Evolutionary conservation across 2,888 invertebrate genomes (phyloP), one percentile per base, ranked within the genome.

Genomic region (Leucoptera coffeella): DNA sequence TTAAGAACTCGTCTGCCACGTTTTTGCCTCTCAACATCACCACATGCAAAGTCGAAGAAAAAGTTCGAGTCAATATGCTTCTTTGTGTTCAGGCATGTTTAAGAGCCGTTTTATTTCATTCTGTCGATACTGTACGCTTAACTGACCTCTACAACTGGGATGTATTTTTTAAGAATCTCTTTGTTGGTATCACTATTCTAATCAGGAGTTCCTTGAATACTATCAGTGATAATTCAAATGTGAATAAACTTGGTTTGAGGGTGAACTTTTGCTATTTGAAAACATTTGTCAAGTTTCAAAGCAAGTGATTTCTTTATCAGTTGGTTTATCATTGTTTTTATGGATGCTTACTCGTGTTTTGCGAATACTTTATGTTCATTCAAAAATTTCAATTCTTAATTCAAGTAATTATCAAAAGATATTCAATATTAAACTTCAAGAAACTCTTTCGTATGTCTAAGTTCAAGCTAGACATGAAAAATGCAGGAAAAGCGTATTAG

Each of bases 401-500:
- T n/a, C n/a, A n/a, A n/a, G n/a, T n/a, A n/a, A n/a, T n/a, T n/a
- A n/a, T n/a, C n/a, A n/a, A n/a, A n/a, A n/a, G n/a, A n/a, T n/a
- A n/a, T n/a, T n/a, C n/a, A n/a, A n/a, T n/a, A n/a, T n/a, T n/a
- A n/a, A n/a, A n/a, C n/a, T n/a, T n/a, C n/a, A n/a, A n/a, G n/a
- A n/a, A n/a, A n/a, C n/a, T n/a, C n/a, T n/a, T n/a, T n/a, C n/a
- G n/a, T n/a, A n/a, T n/a, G n/a, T n/a, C n/a, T n/a, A n/a, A n/a
- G n/a, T n/a, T n/a, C n/a, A n/a, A n/a, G 33, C 35, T 36, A 47
- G 39, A 43, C 40, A 38, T 38, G 37, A 44, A 44, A 45, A 47
- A 40, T 42, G 42, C 52, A 57, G 50, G 47, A 52, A 54, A 52
- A 51, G 45, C 47, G 43, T 44, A 40, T 50, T 46, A 53, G 44